phyloP scores from a whole-genome alignment of 2,888 invertebrate genomes.

The Linhomoeus sp. region DNA sequence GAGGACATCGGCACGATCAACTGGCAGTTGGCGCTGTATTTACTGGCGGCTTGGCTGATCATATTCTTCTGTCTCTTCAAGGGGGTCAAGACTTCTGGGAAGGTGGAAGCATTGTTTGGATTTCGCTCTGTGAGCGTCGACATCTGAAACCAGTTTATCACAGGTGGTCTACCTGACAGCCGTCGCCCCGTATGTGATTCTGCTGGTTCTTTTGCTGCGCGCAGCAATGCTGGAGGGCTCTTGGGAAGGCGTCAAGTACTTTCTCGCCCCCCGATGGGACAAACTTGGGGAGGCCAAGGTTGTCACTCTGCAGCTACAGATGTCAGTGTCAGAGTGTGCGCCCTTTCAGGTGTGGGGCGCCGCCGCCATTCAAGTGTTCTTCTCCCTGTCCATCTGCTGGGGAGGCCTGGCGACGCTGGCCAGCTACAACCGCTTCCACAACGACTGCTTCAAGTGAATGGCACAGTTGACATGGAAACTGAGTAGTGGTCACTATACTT shows the following conservation, averaged over 20 bases:
- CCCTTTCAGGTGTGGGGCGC: constrained; percentile 50
- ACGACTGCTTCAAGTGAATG: constrained; percentile 53
- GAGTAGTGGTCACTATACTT: no score
- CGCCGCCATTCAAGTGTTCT: constrained; percentile 67
- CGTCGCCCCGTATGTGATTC: constrained; percentile 33
- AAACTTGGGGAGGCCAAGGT: not conserved
- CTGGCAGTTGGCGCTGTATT: constrained; percentile 49
- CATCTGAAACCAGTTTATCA: no score
- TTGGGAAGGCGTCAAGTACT: constrained; percentile 52
- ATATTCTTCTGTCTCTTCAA: constrained; percentile 56
- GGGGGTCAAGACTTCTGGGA: constrained; percentile 22
- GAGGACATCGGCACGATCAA: constrained; percentile 25
- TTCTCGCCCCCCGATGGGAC: constrained; percentile 24
- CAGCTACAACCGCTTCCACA: constrained; percentile 62
- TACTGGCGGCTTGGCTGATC: constrained; percentile 55
- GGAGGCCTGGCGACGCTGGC: constrained; percentile 65
- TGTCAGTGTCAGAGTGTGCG: not conserved
- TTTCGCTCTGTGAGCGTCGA: no score
- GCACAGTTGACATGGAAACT: no score
- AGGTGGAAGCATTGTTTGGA: not conserved
- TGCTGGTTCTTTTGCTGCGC: constrained; percentile 46
- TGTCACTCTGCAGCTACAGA: not conserved
- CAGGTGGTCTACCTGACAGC: constrained; percentile 36
- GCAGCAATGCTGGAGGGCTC: constrained; percentile 60
- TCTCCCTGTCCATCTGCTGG: constrained; percentile 64